A percentile compares a stretch with the other conserved stretches of the same genome.
Evolutionary conservation across 2,113 vertebrate genomes (phyloP).

Genomic region (Heterotis niloticus): DNA sequence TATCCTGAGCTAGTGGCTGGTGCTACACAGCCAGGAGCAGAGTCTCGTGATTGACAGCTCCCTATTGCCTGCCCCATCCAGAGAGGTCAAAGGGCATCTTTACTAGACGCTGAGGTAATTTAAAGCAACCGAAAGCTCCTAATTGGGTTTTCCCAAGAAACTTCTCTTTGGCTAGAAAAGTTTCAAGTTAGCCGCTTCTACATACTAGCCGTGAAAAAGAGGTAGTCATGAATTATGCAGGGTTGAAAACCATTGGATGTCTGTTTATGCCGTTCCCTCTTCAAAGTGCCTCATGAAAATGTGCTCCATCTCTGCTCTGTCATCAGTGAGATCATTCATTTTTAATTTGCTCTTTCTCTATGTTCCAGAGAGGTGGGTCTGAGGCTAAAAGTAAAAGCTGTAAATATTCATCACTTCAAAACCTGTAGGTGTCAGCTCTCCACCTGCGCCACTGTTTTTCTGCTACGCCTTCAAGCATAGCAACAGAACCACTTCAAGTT

Average conservation of each 20-base stretch:
- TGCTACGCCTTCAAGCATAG: not conserved
- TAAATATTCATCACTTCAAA: not conserved
- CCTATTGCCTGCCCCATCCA: too few species aligned
- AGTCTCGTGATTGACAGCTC: too few species aligned
- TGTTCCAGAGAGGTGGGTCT: not conserved
- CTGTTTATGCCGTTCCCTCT: conserved; percentile 29
- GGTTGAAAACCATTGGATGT: conserved; percentile 35
- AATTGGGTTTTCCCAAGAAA: not conserved
- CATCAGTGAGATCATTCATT: conserved; percentile 8
- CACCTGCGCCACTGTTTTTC: not conserved
- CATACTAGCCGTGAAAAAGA: not conserved
- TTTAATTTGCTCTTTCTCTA: conserved; percentile 27
- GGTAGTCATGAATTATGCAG: conserved; percentile 41
- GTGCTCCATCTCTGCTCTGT: not conserved
- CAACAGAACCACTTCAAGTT: too few species aligned
- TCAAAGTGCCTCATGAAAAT: conserved; percentile 31
- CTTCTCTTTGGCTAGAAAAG: not conserved
- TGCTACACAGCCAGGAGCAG: too few species aligned
- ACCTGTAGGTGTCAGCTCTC: not conserved
- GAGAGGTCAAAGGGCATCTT: not conserved
- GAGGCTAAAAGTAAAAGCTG: not conserved
- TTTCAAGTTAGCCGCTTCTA: not conserved
- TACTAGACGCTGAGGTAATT: not conserved
- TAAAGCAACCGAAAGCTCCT: not conserved
- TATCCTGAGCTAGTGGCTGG: too few species aligned